Evolutionary conservation across 2,797 vertebrate genomes (phyloP), one percentile per base, ranked within the genome.

Genomic region (Chloroceryle amazona): DNA sequence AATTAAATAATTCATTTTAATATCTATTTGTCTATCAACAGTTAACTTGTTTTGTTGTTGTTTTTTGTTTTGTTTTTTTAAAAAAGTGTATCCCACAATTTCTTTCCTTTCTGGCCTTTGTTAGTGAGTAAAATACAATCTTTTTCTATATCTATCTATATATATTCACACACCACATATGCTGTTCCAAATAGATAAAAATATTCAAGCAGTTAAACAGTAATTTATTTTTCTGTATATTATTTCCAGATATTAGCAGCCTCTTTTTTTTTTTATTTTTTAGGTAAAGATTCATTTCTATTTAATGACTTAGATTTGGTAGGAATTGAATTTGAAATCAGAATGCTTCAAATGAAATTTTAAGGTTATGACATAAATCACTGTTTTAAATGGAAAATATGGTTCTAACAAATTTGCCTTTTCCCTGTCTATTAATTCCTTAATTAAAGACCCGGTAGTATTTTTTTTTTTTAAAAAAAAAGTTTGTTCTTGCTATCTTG

Each of bases 1-100:
- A 52, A 80, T 92, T 82, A 84, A 93, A 54, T 42, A 90, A 79
- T 86, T 21, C 6, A 16, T 68, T 91, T 79, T 85, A 73, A 79
- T 90, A 60, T 89, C 61, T 76, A 7, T 80, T 75, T 89, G 39
- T 42, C 83, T 71, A 16, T 67, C 25, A 47, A 39, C 46, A n/a
- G 10, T 89, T 86, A 61, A 22, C 25, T 79, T 86, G 41, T 89
- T 89, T 72, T 37, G 37, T 37, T 37, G 37, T 37, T 37, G 37
- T 37, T 37, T 37, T 37, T 37, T 37, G 11, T 37, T 37, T 37
- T 37, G 4, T 75, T 16, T 42, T 58, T 60, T 13, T 42, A 26
- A 51, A 46, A 15, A 60, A 20, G 3, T 35, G 10, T 52, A 61
- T 57, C 25, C 35, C 13, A 29, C 19, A 14, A n/a, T 67, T 86